phyloP scores from a whole-genome alignment of 2,888 invertebrate genomes.

The Ophioninae sp. region DNA sequence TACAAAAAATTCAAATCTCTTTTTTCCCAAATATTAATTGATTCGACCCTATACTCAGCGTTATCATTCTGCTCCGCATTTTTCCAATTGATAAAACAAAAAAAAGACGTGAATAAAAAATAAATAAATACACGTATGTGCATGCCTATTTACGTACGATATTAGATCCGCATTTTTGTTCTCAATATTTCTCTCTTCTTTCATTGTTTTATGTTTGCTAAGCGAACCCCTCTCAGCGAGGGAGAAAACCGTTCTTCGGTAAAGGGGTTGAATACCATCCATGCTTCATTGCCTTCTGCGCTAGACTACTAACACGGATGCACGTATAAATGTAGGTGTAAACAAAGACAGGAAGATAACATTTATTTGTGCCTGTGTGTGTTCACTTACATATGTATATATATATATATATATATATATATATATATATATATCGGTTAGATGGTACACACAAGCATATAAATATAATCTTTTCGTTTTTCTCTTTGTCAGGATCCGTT shows the following conservation, averaged over 20 bases:
- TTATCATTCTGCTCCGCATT: not conserved
- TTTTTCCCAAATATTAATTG: no score
- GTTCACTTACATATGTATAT: not conserved
- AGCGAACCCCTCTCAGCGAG: slow-evolving; percentile 27
- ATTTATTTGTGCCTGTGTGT: not conserved
- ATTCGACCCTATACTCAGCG: no score
- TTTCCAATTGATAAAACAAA: not conserved
- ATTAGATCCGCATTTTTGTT: slow-evolving; percentile 24
- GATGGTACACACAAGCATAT: not conserved
- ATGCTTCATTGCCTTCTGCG: slow-evolving; percentile 16
- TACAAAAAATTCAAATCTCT: no score
- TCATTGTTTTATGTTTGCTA: slow-evolving; percentile 27
- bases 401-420: slow-evolving; percentile 6
- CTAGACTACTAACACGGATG: not conserved
- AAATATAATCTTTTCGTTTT: slow-evolving; percentile 9
- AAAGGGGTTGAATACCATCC: slow-evolving; percentile 39
- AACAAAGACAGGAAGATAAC: not conserved
- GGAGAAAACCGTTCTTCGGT: not conserved
- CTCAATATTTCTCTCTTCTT: not conserved
- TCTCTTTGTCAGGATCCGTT: slow-evolving; percentile 72
- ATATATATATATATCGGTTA: not conserved
- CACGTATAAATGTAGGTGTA: not conserved
- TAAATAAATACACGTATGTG: not conserved
- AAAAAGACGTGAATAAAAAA: not conserved
- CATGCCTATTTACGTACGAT: slow-evolving; percentile 25